A percentile compares a stretch with the other conserved stretches of the same genome.
Evolutionary conservation across 2,113 vertebrate species (phyloP).

Genomic region (Urocynchramus pylzowi): DNA sequence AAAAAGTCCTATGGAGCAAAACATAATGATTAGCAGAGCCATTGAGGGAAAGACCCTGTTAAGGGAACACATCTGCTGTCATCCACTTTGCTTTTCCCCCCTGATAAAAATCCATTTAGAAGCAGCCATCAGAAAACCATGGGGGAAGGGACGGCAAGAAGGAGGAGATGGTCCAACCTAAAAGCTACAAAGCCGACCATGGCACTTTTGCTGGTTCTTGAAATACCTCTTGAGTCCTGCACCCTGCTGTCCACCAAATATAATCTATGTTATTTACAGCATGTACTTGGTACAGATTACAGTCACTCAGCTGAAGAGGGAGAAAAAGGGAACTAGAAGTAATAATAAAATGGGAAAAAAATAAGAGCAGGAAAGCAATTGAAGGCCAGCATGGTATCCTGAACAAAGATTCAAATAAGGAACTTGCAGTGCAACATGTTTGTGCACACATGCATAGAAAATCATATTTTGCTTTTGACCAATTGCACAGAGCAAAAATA

Average conservation of each 20-base stretch:
- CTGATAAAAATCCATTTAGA: constrained; percentile 52
- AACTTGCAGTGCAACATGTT: background rate
- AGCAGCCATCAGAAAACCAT: constrained; percentile 16
- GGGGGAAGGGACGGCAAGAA: background rate
- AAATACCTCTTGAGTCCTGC: constrained; percentile 27
- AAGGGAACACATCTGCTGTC: constrained; percentile 46
- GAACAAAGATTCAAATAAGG: background rate
- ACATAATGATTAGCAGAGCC: constrained; percentile 51
- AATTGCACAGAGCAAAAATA: background rate
- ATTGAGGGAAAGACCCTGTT: constrained; percentile 52
- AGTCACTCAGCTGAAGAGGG: background rate
- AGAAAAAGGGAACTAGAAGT: background rate
- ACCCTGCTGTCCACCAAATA: constrained; percentile 34
- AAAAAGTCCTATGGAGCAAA: constrained; percentile 58
- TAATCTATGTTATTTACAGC: constrained; percentile 46
- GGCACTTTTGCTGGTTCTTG: constrained; percentile 3
- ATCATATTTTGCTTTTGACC: background rate
- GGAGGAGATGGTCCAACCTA: constrained; percentile 12
- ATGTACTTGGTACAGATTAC: constrained; percentile 5
- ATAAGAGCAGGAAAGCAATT: background rate
- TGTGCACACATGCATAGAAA: background rate
- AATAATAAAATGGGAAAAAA: background rate
- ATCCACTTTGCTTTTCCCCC: constrained; percentile 41
- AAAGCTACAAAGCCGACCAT: background rate
- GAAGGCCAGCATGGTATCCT: background rate